Evolutionary conservation across 2,888 invertebrate genomes (phyloP), one percentile per base, ranked within the genome.

Genomic region (Agonopterix arenella): DNA sequence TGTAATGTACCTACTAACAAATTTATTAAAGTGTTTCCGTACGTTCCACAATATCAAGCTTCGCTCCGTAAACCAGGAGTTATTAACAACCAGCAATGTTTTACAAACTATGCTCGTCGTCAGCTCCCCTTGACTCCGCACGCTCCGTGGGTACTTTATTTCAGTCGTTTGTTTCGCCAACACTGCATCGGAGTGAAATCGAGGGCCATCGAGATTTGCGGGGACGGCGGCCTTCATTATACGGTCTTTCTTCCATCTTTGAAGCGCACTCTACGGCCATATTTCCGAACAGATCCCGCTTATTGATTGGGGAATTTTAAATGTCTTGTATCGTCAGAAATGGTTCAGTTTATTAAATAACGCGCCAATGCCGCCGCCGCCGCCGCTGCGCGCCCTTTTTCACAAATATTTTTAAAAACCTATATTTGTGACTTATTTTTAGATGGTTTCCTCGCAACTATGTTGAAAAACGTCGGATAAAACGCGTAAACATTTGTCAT

Each of bases 151-250:
- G 28, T 28, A 28, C 28, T 28, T 28, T 28, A 28, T 28, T 18
- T 28, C 7, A 28, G 28, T 50, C 55, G 69, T 70, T 76, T 82
- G 81, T 82, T 78, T 76, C 70, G 67, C 75, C 80, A 79, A 80
- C 76, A 80, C 61, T 60, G 70, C 73, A 63, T 57, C 62, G 60
- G 57, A 62, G 67, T 57, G 63, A 57, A 64, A 69, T 76, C 66
- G 63, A 82, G 83, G 55, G 63, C 64, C 74, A 73, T 82, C 64
- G 66, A 74, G 52, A 36, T 36, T 54, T 49, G 48, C 53, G 50
- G 50, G 52, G 11, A 28, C 55, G 49, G 48, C 53, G 50, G 50
- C 62, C 60, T 66, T 72, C 72, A 71, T 73, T 73, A 72, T 68
- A 60, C 64, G 60, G 62, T 60, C 64, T 63, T 64, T 64, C 64